phyloP scores from a whole-genome alignment of 2,888 invertebrate genomes.

The Urechis unicinctus region DNA sequence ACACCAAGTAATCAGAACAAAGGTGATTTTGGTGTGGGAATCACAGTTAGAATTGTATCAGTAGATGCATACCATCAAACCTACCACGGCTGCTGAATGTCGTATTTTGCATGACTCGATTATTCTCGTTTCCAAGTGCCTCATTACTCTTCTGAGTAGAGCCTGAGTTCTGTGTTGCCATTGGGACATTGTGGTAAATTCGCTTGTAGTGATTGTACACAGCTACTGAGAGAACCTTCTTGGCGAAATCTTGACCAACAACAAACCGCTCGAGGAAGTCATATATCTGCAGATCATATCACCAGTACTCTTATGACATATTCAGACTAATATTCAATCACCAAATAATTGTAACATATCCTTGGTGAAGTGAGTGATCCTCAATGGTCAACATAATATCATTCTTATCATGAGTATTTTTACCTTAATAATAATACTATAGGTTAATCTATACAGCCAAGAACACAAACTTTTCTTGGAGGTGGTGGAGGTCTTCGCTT shows the following conservation, averaged over 20 bases:
- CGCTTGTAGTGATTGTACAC: constrained; percentile 99
- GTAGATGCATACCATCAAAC: neutral
- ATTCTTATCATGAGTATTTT: no score
- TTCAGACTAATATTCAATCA: no score
- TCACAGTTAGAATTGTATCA: neutral
- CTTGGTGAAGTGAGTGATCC: no score
- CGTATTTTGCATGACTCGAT: constrained; percentile 11
- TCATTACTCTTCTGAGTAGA: neutral
- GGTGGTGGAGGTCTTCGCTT: constrained; percentile 73
- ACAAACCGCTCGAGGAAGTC: constrained; percentile 95
- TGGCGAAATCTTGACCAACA: constrained; percentile 93
- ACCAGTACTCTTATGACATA: no score
- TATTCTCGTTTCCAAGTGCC: constrained; percentile 3
- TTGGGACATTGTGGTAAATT: constrained; percentile 80
- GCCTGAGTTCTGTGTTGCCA: constrained; percentile 7
- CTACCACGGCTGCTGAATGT: constrained; percentile 20
- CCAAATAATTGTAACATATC: no score
- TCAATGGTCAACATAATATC: no score
- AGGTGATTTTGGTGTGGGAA: neutral
- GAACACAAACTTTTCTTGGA: constrained; percentile 68
- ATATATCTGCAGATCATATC: constrained; percentile 63
- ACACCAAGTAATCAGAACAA: no score
- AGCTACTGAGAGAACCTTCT: constrained; percentile 94
- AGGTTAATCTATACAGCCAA: neutral
- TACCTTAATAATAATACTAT: neutral